These are phyloP conservation scores for Pogonocichla stellata DNA, from an alignment of 2,113 vertebrate genomes.

Conservation along the genomic window DNA sequence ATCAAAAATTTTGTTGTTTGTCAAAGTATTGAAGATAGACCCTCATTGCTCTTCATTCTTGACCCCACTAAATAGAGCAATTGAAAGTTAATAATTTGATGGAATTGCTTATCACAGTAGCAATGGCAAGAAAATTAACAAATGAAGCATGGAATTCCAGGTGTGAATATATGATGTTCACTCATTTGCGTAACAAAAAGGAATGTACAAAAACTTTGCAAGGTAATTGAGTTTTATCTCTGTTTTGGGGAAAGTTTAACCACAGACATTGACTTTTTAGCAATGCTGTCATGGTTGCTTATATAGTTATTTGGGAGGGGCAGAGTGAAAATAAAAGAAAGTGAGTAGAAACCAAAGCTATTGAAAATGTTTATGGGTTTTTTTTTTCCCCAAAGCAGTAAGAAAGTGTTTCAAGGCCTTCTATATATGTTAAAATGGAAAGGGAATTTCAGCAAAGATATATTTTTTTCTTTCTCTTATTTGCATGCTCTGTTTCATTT, in stretches of 20 bases:
- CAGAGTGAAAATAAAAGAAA: not conserved
- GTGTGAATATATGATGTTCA: not conserved
- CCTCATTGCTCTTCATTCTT: not conserved
- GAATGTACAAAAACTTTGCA: not conserved
- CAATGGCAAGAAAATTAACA: not conserved
- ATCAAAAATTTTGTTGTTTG: slow-evolving; percentile 2
- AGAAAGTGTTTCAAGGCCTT: not conserved
- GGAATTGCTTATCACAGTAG: not conserved
- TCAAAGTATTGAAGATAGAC: not conserved
- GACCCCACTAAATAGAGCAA: not conserved
- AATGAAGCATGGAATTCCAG: not conserved
- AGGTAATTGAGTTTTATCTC: not conserved
- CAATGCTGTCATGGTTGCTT: not conserved
- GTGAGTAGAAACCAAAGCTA: not conserved
- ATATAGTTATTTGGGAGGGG: not conserved
- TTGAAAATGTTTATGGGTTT: not conserved
- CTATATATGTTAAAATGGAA: not conserved
- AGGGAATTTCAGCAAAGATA: not conserved
- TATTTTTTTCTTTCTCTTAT: not conserved
- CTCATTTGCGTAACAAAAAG: not conserved
- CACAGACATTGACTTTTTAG: not conserved
- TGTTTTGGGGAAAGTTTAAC: not conserved
- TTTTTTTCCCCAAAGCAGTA: not conserved
- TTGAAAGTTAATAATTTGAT: not conserved
- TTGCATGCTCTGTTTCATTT: not conserved